A percentile compares a stretch with the other conserved stretches of the same genome.
phyloP scores from a whole-genome alignment of 2,113 vertebrate genomes.

The Lophochroa leadbeateri region DNA sequence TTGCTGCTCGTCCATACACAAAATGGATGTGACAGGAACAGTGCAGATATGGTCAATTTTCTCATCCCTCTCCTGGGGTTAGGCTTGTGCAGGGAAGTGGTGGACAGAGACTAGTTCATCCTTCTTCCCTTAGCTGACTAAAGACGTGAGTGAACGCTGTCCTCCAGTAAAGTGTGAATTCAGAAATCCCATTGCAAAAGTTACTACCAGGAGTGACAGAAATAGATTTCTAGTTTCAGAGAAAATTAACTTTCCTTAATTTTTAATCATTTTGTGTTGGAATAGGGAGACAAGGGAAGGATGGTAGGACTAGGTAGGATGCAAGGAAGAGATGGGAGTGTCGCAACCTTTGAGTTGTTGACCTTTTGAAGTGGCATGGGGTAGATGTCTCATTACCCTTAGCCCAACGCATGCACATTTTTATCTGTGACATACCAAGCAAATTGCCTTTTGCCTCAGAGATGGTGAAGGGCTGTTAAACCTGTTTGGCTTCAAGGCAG shows the following conservation, averaged over 20 bases:
- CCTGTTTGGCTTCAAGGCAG: conserved; percentile 64
- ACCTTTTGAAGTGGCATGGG: neutral
- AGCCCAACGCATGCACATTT: neutral
- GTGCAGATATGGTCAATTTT: neutral
- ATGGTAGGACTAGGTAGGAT: neutral
- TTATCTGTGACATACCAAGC: conserved; percentile 32
- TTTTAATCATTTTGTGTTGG: neutral
- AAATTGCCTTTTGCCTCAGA: conserved; percentile 44
- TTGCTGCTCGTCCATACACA: neutral
- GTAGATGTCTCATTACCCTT: conserved; percentile 10
- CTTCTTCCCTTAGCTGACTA: neutral
- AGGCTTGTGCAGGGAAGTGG: neutral
- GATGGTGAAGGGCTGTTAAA: conserved; percentile 42
- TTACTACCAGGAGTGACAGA: neutral
- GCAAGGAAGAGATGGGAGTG: neutral
- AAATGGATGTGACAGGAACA: neutral
- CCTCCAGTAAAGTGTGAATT: neutral
- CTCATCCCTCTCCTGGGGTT: neutral
- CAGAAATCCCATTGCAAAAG: neutral
- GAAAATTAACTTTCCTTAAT: neutral
- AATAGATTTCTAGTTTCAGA: neutral
- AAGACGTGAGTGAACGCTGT: neutral
- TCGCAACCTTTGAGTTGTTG: conserved; percentile 12
- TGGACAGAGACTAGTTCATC: neutral
- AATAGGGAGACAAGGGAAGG: neutral